These are phyloP conservation scores for Tauraco hartlaubi DNA, from an alignment of 2,797 vertebrate genomes.

Conservation along the genomic window DNA sequence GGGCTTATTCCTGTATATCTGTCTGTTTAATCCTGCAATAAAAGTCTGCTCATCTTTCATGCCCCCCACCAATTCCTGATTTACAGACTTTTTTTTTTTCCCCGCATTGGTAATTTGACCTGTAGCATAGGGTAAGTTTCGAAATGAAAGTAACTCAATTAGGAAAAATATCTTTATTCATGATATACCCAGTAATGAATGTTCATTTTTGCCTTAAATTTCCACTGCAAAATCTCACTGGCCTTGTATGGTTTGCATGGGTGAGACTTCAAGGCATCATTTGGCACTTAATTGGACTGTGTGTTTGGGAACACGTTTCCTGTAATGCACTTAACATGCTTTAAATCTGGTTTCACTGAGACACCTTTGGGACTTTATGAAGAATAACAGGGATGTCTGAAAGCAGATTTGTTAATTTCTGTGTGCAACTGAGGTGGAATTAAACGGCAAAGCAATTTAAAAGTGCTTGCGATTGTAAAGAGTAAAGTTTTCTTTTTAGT, in stretches of 20 bases:
- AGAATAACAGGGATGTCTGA: slow-evolving; percentile 66
- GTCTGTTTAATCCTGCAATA: not conserved
- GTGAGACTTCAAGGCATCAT: slow-evolving; percentile 36
- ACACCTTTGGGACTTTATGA: slow-evolving; percentile 31
- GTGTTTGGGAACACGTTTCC: slow-evolving; percentile 41
- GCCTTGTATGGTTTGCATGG: not conserved
- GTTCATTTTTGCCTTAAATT: not conserved
- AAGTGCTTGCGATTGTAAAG: slow-evolving; percentile 45
- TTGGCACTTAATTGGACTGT: slow-evolving; percentile 33
- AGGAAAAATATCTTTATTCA: not conserved
- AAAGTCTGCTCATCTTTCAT: not conserved
- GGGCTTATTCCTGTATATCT: not conserved
- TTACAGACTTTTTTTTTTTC: not conserved
- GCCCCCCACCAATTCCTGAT: not conserved
- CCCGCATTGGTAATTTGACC: rapidly evolving
- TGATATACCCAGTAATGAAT: not conserved
- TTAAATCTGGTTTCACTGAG: slow-evolving; percentile 59
- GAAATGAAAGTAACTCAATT: not conserved
- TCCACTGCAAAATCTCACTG: not conserved
- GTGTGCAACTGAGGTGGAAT: slow-evolving; percentile 66
- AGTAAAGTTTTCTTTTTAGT: slow-evolving; percentile 52
- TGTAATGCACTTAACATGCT: slow-evolving; percentile 47
- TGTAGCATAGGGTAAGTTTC: not conserved
- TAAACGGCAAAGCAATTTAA: slow-evolving; percentile 73
- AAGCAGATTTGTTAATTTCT: slow-evolving; percentile 73